A percentile compares a stretch with the other conserved stretches of the same genome.
phyloP scores from a whole-genome alignment of 2,113 vertebrate species.

The Carettochelys insculpta region DNA sequence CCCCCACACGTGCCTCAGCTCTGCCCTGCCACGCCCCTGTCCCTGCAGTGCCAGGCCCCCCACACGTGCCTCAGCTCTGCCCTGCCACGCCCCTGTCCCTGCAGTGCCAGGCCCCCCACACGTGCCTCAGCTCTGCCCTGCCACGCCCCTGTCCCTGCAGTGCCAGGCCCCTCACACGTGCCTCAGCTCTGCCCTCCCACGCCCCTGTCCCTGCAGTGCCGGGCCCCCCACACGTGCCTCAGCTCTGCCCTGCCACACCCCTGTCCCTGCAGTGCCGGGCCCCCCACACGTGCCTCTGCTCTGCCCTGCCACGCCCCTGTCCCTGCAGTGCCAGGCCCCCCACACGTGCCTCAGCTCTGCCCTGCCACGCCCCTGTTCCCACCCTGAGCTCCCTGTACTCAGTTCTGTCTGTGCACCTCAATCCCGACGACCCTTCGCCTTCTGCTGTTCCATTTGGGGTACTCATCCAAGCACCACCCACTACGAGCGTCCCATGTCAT shows the following conservation, averaged over 20 bases:
- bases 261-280: background rate
- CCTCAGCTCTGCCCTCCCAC: background rate
- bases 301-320: too few species aligned
- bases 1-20: too few species aligned
- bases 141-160: rapidly evolving
- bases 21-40: background rate
- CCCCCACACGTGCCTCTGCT: background rate
- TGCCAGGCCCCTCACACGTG: too few species aligned
- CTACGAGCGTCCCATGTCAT: background rate
- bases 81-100: background rate
- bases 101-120: background rate
- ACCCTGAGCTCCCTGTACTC: background rate
- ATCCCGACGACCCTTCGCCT: background rate
- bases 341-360: background rate
- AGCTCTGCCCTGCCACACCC: background rate
- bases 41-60: too few species aligned
- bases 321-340: background rate
- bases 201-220: too few species aligned
- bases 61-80: background rate
- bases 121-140: rapidly evolving
- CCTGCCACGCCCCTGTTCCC: background rate
- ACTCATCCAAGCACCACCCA: background rate
- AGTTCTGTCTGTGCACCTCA: background rate
- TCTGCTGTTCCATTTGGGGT: background rate
- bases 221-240: background rate